Evolutionary conservation across 2,113 vertebrate species (phyloP), one percentile per base, ranked within the genome.

Genomic region (Empidonax alnorum): DNA sequence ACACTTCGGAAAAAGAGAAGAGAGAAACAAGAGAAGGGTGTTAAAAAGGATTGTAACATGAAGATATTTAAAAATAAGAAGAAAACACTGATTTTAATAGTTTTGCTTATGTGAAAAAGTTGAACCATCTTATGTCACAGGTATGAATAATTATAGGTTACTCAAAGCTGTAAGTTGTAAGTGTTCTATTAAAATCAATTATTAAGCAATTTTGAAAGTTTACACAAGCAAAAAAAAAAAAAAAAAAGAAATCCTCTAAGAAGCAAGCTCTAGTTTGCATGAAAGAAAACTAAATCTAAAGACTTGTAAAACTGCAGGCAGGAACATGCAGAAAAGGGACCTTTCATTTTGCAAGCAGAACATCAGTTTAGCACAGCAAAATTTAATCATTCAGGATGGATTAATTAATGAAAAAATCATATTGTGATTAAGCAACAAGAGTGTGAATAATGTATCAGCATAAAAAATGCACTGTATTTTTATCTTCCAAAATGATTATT

Each of bases 211-310:
- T 84, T 47, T 58, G 25, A 42, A 88, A 92, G 50, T 71, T 93
- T 75, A 52, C n/a, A 92, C 18, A 88, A 75, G 42, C n/a, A 86
- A 84, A 88, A 87, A 62, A 89, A 65, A 42, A 61, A 24, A 28
- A 55, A 31, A 33, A 58, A 56, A 58, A 97, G 96, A 98, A 98
- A 98, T 97, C 85, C 96, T 97, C 94, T 96, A 98, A 96, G 97
- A 98, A 98, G 97, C 97, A 98, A 98, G 98, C 97, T 97, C 96
- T 94, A 96, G 84, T 95, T 74, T 66, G 66, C 65, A 95, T 86
- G 95, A 93, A 89, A 94, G 50, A 90, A 94, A 95, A 95, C 52
- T 81, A 92, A 62, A 97, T 68, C 67, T 95, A 86, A 87, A 90
- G 84, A 93, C 80, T 93, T 83, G 74, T 87, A 93, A 91, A 97